Percentiles rank a stretch among this genome's conserved stretches.
phyloP scores from a whole-genome alignment of 2,888 invertebrate species.

The Eristalis tenax region DNA sequence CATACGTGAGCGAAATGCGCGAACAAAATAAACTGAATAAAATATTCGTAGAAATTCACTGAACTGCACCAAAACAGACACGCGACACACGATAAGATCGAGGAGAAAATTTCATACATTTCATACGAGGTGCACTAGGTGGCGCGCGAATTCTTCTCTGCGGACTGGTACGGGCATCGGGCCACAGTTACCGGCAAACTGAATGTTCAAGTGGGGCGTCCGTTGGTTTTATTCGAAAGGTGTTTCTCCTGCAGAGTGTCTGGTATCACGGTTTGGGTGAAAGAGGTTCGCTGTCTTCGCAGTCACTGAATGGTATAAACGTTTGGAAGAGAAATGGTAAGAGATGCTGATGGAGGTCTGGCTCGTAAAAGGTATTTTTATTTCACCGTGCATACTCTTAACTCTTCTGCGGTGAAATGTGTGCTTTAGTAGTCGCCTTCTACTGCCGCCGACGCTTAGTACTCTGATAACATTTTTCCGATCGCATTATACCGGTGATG shows the following conservation, averaged over 20 bases:
- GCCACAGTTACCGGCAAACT: neutral
- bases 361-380: neutral
- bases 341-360: slow-evolving; percentile 1
- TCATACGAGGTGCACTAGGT: neutral
- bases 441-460: neutral
- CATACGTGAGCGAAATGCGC: neutral
- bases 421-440: neutral
- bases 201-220: neutral
- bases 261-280: slow-evolving; percentile 1
- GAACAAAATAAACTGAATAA: neutral
- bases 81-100: neutral
- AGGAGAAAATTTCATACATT: neutral
- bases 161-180: neutral
- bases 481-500: no score
- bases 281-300: slow-evolving; percentile 29
- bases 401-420: neutral
- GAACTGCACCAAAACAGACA: neutral
- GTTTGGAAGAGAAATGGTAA: slow-evolving; percentile 30
- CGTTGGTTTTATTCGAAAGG: slow-evolving; percentile 28
- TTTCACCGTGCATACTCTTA: neutral
- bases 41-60: neutral
- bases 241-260: slow-evolving; percentile 5
- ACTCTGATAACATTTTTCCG: no score
- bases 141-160: neutral
- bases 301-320: slow-evolving; percentile 50